Percentiles rank a stretch among this genome's conserved stretches.
Conservation (phyloP, 2,888 invertebrate species). For the Polydrusus pterygomalis region DNA sequence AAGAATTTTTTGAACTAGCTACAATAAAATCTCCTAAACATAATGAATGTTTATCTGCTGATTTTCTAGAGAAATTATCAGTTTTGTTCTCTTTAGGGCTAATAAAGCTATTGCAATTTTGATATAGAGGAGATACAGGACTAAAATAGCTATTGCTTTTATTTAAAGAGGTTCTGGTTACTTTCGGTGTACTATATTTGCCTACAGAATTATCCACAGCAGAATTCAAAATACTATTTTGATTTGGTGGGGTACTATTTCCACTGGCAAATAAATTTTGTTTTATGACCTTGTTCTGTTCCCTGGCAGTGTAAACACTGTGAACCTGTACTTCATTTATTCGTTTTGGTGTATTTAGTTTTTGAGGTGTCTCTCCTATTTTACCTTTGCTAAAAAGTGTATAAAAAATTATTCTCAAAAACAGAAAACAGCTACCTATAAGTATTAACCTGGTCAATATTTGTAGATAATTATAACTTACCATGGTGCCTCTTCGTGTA, state of each 20-base stretch:
- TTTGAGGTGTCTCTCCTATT: constrained; percentile 42
- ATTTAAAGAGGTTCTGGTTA: constrained; percentile 34
- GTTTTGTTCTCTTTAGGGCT: constrained; percentile 57
- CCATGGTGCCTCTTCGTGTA: constrained; percentile 67
- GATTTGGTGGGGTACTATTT: not conserved
- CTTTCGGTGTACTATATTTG: constrained; percentile 60
- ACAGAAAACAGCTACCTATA: not conserved
- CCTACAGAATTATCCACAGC: constrained; percentile 2
- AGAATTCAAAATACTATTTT: constrained; percentile 6
- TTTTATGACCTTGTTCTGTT: constrained; percentile 10
- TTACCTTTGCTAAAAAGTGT: constrained; percentile 52
- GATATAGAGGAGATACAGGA: constrained; percentile 66
- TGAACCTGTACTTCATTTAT: constrained; percentile 21
- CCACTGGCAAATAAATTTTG: constrained; percentile 21
- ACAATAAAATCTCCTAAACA: constrained; percentile 69
- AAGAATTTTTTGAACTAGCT: constrained; percentile 54
- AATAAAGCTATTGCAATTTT: constrained; percentile 56
- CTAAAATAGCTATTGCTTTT: constrained; percentile 58
- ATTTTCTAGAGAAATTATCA: constrained; percentile 34
- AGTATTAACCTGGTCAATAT: no score
- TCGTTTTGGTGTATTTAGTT: constrained; percentile 44
- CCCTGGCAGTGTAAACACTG: not conserved
- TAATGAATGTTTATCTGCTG: constrained; percentile 56
- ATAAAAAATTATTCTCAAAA: not conserved
- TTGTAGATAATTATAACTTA: constrained; percentile 55